A percentile compares a stretch with the other conserved stretches of the same genome.
Evolutionary conservation across 2,888 invertebrate species (phyloP).

Genomic region (Calameuta idolon): DNA sequence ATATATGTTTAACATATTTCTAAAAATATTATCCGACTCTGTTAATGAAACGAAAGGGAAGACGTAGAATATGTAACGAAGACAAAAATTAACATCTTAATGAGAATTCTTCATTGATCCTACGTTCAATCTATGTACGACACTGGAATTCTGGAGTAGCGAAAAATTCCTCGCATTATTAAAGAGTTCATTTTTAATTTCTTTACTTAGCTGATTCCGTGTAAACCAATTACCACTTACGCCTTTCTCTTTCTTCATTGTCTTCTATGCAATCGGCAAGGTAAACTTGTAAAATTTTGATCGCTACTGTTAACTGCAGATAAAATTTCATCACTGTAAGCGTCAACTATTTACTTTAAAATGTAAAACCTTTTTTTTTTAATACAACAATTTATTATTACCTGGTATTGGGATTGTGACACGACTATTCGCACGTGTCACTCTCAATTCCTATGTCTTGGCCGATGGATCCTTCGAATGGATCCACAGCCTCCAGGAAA

Average conservation of each 20-base stretch:
- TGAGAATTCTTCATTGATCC: constrained; percentile 28
- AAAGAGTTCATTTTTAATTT: constrained; percentile 11
- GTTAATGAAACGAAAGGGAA: no score
- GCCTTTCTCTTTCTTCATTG: constrained; percentile 9
- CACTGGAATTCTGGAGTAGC: constrained; percentile 16
- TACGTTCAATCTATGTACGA: constrained; percentile 24
- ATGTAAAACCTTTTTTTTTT: no score
- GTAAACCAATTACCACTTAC: background rate
- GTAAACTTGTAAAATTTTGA: no score
- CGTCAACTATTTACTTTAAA: no score
- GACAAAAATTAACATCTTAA: constrained; percentile 35
- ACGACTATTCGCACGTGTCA: background rate
- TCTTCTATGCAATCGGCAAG: no score
- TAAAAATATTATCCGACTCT: no score
- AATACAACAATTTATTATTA: no score
- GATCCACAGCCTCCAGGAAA: background rate
- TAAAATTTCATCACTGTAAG: no score
- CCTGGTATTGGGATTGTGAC: no score
- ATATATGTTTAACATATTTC: no score
- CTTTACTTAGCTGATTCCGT: background rate
- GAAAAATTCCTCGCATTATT: constrained; percentile 27
- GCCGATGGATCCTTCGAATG: background rate
- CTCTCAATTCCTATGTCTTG: background rate
- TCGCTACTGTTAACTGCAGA: no score
- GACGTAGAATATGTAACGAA: no score